These are phyloP conservation scores for Catharus minimus DNA, from an alignment of 2,113 vertebrate species.

Conservation along the genomic window DNA sequence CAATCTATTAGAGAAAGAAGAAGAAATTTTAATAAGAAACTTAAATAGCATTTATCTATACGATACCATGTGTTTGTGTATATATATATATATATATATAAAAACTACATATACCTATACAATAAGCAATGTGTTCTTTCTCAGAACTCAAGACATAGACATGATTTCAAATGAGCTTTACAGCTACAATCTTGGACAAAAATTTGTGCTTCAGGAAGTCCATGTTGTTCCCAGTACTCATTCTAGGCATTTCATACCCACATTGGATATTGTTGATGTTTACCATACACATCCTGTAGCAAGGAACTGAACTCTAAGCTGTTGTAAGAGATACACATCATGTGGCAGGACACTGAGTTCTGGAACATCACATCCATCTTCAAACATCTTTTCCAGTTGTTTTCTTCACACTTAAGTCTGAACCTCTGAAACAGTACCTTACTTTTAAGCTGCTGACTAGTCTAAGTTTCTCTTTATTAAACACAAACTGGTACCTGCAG, in stretches of 20 bases:
- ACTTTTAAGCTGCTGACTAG: neutral
- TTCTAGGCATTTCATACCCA: neutral
- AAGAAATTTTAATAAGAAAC: neutral
- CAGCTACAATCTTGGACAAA: neutral
- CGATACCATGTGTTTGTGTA: neutral
- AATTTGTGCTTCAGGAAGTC: neutral
- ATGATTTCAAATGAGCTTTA: neutral
- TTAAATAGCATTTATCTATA: neutral
- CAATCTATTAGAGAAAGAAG: conserved; percentile 81
- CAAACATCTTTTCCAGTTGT: neutral
- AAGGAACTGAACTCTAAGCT: neutral
- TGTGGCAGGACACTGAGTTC: neutral
- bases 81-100: neutral
- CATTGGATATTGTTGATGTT: neutral
- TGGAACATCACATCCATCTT: neutral
- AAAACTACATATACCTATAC: neutral
- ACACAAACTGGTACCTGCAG: neutral
- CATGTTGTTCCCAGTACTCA: neutral
- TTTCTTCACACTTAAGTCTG: neutral
- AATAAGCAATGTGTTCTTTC: neutral
- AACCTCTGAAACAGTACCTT: neutral
- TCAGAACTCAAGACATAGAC: neutral
- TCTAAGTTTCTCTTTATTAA: neutral
- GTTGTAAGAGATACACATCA: neutral
- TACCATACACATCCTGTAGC: neutral